Conservation (phyloP, 2,113 vertebrate species). For the Pangasianodon gigas region DNA sequence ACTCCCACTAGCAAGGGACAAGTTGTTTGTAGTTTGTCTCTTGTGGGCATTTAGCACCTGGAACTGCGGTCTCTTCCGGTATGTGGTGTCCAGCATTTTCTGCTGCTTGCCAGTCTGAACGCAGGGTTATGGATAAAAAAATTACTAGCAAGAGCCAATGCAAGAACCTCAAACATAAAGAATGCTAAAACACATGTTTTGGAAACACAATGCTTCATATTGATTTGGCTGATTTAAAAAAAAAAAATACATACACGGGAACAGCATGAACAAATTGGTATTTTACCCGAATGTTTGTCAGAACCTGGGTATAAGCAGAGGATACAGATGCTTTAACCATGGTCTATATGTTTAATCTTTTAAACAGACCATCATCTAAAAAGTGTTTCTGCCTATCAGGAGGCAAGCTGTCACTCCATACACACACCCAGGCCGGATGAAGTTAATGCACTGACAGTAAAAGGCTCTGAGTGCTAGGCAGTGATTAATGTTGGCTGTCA, state of each 20-base stretch:
- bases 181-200: background rate
- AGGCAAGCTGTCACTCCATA: background rate
- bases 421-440: slow-evolving; percentile 26
- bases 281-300: background rate
- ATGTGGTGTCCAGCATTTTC: background rate
- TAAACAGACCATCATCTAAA: background rate
- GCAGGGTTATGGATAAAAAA: background rate
- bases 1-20: background rate
- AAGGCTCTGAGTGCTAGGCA: slow-evolving; percentile 19
- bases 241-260: background rate
- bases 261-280: background rate
- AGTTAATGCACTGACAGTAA: slow-evolving; percentile 50
- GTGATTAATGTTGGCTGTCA: slow-evolving; percentile 42
- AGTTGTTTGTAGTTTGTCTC: background rate
- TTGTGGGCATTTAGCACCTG: too few species aligned
- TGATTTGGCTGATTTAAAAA: background rate
- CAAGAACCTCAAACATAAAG: background rate
- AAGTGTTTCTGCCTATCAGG: background rate
- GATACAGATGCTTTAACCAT: background rate
- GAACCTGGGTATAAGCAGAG: background rate
- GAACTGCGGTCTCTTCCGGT: background rate
- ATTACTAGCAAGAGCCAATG: background rate
- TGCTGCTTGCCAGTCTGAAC: background rate
- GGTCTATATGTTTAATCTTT: background rate
- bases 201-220: background rate